phyloP scores from a whole-genome alignment of 2,797 vertebrate genomes.

The Spinibarbus caldwelli region DNA sequence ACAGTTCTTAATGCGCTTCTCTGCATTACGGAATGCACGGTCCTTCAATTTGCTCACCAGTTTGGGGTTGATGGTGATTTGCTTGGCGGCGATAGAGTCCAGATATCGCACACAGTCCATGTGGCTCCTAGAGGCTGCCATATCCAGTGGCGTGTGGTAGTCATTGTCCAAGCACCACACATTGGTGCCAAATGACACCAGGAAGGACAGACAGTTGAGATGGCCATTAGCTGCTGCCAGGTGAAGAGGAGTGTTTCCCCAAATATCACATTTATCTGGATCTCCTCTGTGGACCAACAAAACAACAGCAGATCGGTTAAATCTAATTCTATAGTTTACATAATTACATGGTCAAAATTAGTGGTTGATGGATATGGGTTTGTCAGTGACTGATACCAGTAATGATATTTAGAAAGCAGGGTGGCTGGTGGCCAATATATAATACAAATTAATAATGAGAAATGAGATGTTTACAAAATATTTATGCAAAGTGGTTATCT shows the following conservation, averaged over 20 bases:
- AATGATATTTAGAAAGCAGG: not conserved
- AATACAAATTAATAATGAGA: too few relatives aligned
- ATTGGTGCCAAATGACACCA: conserved; percentile 95
- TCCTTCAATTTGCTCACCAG: conserved; percentile 92
- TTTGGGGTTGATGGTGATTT: conserved; percentile 90
- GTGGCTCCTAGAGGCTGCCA: conserved; percentile 92
- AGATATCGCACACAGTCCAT: conserved; percentile 95
- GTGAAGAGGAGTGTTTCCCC: conserved; percentile 95
- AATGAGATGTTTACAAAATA: not conserved
- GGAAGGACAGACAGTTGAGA: conserved; percentile 91
- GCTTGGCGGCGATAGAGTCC: conserved; percentile 94
- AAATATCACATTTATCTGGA: conserved; percentile 96
- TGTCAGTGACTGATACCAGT: not conserved
- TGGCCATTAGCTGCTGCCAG: conserved; percentile 92
- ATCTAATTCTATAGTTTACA: not conserved
- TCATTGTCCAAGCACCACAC: conserved; percentile 97
- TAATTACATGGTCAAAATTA: not conserved
- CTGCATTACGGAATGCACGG: conserved; percentile 85
- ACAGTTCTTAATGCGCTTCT: conserved; percentile 87
- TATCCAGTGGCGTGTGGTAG: conserved; percentile 95
- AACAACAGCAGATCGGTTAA: not conserved
- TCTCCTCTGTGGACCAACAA: conserved; percentile 80
- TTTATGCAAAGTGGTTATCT: not conserved
- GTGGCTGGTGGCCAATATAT: not conserved
- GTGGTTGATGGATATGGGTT: not conserved